Evolutionary conservation across 1,140 invertebrate genomes (phyloP).

Genomic region (Leptinotarsa lineolata): DNA sequence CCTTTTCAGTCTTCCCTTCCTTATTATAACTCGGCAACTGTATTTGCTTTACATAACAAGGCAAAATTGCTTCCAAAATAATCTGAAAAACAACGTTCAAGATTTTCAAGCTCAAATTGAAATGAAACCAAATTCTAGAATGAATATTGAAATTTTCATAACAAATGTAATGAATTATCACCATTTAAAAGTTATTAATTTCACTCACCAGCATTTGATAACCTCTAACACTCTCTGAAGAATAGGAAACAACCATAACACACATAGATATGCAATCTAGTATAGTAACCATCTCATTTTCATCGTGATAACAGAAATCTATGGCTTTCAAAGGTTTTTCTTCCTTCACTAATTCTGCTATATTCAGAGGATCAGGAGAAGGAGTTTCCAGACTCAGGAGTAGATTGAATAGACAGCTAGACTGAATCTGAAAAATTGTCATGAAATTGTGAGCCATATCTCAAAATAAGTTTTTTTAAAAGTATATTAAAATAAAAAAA

Average conservation of each 20-base stretch:
- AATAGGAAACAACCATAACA: conserved; percentile 97
- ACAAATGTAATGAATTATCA: background rate
- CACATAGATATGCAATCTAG: conserved; percentile 93
- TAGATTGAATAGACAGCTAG: conserved; percentile 88
- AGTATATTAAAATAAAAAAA: no score
- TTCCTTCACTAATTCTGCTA: conserved; percentile 93
- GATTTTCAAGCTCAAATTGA: background rate
- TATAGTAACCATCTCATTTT: conserved; percentile 92
- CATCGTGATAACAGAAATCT: conserved; percentile 96
- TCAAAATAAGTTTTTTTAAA: no score
- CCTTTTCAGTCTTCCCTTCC: conserved; percentile 88
- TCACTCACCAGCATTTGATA: conserved; percentile 92
- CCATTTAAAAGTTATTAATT: background rate
- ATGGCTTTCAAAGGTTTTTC: conserved; percentile 96
- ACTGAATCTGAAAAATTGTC: conserved; percentile 73
- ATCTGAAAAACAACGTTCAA: conserved; percentile 64
- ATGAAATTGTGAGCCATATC: background rate
- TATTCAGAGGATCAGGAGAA: conserved; percentile 91
- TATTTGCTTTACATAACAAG: conserved; percentile 92
- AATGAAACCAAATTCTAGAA: background rate
- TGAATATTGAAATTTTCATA: background rate
- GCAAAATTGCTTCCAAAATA: conserved; percentile 94
- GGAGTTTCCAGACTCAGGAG: conserved; percentile 87
- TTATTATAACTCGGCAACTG: conserved; percentile 85
- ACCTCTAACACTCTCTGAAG: conserved; percentile 91